phyloP scores from a whole-genome alignment of 1,140 invertebrate species.

The Bombus superbus region DNA sequence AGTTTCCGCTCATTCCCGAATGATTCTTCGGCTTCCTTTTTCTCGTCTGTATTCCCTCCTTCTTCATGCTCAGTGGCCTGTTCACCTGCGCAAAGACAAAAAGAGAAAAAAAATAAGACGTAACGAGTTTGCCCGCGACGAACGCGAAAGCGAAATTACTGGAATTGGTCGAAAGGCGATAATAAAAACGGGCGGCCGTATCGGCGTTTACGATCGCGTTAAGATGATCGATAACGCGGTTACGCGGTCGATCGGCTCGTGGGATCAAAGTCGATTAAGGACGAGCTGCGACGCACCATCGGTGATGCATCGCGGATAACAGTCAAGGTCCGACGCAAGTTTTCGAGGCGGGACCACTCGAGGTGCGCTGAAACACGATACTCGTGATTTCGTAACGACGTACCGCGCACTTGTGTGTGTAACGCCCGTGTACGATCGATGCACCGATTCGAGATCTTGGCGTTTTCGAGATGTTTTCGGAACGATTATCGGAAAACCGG shows the following conservation, averaged over 20 bases:
- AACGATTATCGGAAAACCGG: conserved; percentile 10
- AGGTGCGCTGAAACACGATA: neutral
- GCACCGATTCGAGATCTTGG: neutral
- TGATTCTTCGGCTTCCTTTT: conserved; percentile 93
- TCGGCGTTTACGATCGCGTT: neutral
- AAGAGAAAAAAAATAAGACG: no score
- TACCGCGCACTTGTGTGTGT: neutral
- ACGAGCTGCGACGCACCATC: neutral
- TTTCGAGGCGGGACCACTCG: no score
- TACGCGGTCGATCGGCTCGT: neutral
- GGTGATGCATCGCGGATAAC: neutral
- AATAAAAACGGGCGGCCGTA: neutral
- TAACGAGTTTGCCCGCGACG: neutral
- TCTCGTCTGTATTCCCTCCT: conserved; percentile 96
- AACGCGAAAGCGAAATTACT: neutral
- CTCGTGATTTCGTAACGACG: conserved; percentile 5
- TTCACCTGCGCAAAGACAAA: conserved; percentile 85
- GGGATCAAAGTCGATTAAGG: neutral
- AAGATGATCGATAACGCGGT: neutral
- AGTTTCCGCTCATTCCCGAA: conserved; percentile 61
- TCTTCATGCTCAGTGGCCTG: conserved; percentile 96
- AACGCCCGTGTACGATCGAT: neutral
- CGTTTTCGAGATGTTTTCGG: conserved; percentile 8
- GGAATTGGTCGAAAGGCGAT: neutral
- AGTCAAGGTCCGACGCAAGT: no score